Evolutionary conservation across 1,140 invertebrate genomes (phyloP), one percentile per base, ranked within the genome.

Genomic region (Nymphalis io): DNA sequence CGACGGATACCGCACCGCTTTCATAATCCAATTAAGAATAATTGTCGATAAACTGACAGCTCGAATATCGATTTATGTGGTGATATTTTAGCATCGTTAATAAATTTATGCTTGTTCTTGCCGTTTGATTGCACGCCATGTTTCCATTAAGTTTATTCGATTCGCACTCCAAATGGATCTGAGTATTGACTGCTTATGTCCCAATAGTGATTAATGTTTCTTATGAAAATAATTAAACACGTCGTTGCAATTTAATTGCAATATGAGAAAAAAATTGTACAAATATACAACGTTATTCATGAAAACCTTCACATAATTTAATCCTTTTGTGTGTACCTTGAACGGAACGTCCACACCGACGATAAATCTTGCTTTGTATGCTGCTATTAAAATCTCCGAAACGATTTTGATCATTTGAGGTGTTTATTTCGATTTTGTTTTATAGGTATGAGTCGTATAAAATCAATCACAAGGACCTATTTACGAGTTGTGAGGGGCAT

Each of bases 1-100:
- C 68, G 33, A 73, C 67, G 73, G 77, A 83, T 65, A 82, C 72
- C 75, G 80, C 73, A 84, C 82, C 81, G 84, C 87, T 90, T 87
- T 89, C 87, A 88, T 91, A 91, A 90, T 90, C 89, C 89, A 91
- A 91, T 91, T 91, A 91, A 87, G 88, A 86, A 88, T 90, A 90
- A 91, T 91, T 87, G 87, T 91, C 89, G 89, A 87, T 88, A 89
- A 90, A 91, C 85, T 88, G 89, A 91, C 89, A 85, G 88, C 78
- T 79, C 74, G 76, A 79, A 85, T 89, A 83, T 86, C 89, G 88
- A 91, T 91, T 91, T 91, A 91, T 90, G 88, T 78, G 87, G 85
- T 83, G 89, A 91, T 91, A 91, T 91, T 91, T 91, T 81, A 90
- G 84, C 79, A 83, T 89, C 82, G 88, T 91, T 91, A 91, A 91